phyloP scores from a whole-genome alignment of 2,797 vertebrate species.

The Mus caroli region DNA sequence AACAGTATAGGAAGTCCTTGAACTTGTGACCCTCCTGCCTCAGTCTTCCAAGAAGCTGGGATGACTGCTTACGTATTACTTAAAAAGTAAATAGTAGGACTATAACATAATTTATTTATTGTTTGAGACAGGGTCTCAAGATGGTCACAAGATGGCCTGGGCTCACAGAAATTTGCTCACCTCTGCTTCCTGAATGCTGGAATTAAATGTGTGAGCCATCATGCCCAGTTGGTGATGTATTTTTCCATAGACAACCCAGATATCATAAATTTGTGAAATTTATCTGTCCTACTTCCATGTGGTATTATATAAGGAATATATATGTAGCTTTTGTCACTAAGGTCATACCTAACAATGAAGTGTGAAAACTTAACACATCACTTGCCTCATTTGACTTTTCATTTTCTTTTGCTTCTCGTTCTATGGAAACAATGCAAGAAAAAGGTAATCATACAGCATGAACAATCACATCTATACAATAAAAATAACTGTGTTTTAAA shows the following conservation, averaged over 20 bases:
- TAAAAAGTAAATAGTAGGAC: constrained; percentile 57
- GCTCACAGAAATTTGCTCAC: background rate
- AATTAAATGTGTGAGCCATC: background rate
- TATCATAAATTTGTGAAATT: background rate
- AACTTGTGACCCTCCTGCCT: background rate
- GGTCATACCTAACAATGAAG: constrained; percentile 76
- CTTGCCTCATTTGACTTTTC: constrained; percentile 90
- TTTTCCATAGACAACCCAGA: constrained; percentile 57
- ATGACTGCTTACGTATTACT: background rate
- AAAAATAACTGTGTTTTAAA: constrained; percentile 33
- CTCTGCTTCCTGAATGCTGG: background rate
- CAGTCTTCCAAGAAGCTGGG: background rate
- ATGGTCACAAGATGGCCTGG: background rate
- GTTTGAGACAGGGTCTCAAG: background rate
- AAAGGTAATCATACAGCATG: constrained; percentile 72
- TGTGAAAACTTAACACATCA: constrained; percentile 84
- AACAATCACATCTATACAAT: constrained; percentile 38
- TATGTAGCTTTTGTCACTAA: constrained; percentile 13
- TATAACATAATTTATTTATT: background rate
- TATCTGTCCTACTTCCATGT: constrained; percentile 48
- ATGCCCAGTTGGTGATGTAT: background rate
- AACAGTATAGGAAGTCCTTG: background rate
- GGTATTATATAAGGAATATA: constrained; percentile 51
- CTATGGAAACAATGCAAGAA: constrained; percentile 87
- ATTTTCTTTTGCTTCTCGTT: constrained; percentile 86